Percentiles rank a stretch among this genome's conserved stretches.
Conservation (phyloP, 2,113 vertebrate genomes). For the Podarcis cretensis region DNA sequence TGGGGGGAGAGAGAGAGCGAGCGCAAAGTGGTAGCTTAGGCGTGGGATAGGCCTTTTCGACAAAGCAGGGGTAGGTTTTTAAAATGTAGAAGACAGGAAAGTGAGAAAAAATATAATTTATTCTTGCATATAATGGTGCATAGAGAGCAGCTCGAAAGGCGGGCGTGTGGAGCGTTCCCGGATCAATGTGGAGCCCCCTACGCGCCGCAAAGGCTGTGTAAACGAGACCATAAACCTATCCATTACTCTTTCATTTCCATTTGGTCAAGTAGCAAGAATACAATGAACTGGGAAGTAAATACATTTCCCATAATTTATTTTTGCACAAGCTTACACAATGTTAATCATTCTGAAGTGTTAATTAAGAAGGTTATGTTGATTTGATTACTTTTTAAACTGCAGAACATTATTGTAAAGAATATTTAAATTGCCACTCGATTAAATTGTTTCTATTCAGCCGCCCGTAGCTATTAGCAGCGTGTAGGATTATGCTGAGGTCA, state of each 20-base stretch:
- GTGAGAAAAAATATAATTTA: conserved; percentile 65
- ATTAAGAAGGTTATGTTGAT: conserved; percentile 85
- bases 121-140: conserved; percentile 56
- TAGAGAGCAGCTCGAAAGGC: conserved; percentile 68
- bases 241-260: conserved; percentile 84
- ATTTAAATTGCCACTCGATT: conserved; percentile 81
- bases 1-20: not conserved
- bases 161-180: conserved; percentile 67
- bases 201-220: conserved; percentile 64
- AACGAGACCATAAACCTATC: conserved; percentile 78
- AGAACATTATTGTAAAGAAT: conserved; percentile 82
- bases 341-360: conserved; percentile 86
- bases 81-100: conserved; percentile 71
- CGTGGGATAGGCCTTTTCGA: conserved; percentile 67
- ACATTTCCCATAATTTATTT: conserved; percentile 80
- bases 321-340: conserved; percentile 78
- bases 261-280: conserved; percentile 80
- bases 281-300: conserved; percentile 78
- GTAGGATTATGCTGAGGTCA: conserved; percentile 76
- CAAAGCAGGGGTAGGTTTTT: conserved; percentile 77
- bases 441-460: conserved; percentile 80
- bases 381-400: conserved; percentile 85
- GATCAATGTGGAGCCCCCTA: conserved; percentile 63
- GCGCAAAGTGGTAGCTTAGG: conserved; percentile 70
- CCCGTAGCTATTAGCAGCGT: conserved; percentile 75